These are phyloP conservation scores for Oxygymnocypris stewartii DNA, from an alignment of 2,113 vertebrate species.

Conservation along the genomic window DNA sequence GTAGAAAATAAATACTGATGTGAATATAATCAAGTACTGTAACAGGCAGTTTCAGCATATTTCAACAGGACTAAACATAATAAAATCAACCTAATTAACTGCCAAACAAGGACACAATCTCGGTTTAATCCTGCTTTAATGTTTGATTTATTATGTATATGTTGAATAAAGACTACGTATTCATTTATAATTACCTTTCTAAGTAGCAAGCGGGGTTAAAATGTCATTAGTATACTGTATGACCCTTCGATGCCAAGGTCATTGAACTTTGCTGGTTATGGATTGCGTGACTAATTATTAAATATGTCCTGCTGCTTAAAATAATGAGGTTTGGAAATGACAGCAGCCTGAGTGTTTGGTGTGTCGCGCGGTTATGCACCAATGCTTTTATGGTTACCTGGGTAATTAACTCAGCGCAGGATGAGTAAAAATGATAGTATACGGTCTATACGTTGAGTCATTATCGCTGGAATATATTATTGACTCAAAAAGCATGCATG, in stretches of 20 bases:
- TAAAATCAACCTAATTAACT: not conserved
- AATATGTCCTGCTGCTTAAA: slow-evolving; percentile 24
- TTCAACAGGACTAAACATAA: not conserved
- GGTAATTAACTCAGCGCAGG: slow-evolving; percentile 23
- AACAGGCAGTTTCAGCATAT: no score
- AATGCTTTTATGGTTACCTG: slow-evolving; percentile 16
- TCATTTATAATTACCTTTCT: not conserved
- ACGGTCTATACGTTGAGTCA: not conserved
- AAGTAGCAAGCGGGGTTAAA: not conserved
- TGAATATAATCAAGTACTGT: not conserved
- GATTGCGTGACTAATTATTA: slow-evolving; percentile 23
- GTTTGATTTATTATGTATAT: not conserved
- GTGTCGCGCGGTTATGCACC: slow-evolving; percentile 8
- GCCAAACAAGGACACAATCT: not conserved
- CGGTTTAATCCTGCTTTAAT: not conserved
- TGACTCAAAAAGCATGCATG: slow-evolving; percentile 18
- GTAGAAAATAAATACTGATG: not conserved
- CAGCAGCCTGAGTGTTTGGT: slow-evolving; percentile 12
- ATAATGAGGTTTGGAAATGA: slow-evolving; percentile 24
- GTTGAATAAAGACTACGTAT: not conserved
- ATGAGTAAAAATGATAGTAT: not conserved
- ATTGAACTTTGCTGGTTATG: slow-evolving; percentile 6
- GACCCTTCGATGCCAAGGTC: not conserved
- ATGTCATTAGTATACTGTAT: not conserved
- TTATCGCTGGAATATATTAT: slow-evolving; percentile 11